Evolutionary conservation across 1,140 invertebrate genomes (phyloP).

Genomic region (Phenacoccus solenopsis): DNA sequence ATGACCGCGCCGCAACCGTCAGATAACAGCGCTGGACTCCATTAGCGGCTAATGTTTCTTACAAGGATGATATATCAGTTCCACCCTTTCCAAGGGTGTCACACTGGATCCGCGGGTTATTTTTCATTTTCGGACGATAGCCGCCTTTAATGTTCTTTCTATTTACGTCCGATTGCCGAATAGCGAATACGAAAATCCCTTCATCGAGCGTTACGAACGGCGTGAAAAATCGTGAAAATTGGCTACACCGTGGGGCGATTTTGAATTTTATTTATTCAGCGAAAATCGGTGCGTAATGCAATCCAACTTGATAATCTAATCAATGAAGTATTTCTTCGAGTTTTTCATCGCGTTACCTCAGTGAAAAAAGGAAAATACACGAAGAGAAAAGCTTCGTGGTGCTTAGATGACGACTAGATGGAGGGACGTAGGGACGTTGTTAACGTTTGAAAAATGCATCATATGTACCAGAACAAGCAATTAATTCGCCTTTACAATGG

Average conservation of each 20-base stretch:
- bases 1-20: not conserved
- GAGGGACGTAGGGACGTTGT: too few relatives aligned
- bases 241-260: too few relatives aligned
- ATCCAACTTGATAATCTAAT: too few relatives aligned
- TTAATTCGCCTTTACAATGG: constrained; percentile 14
- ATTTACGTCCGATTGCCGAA: not conserved
- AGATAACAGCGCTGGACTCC: not conserved
- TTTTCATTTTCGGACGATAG: constrained; percentile 6
- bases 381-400: too few relatives aligned
- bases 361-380: not conserved
- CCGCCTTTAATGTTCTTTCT: constrained; percentile 13
- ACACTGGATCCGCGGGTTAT: not conserved
- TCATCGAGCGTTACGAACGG: not conserved
- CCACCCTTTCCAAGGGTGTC: constrained; percentile 13
- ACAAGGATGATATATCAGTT: constrained; percentile 15
- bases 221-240: not conserved
- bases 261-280: too few relatives aligned
- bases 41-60: constrained; percentile 16
- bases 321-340: too few relatives aligned
- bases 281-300: too few relatives aligned
- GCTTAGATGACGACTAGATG: not conserved
- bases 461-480: not conserved
- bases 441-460: not conserved
- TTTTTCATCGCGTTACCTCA: too few relatives aligned
- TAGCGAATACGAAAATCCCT: not conserved